Conservation (phyloP, 1,140 invertebrate species). For the Hermatobates lingyangjiaoensis region DNA sequence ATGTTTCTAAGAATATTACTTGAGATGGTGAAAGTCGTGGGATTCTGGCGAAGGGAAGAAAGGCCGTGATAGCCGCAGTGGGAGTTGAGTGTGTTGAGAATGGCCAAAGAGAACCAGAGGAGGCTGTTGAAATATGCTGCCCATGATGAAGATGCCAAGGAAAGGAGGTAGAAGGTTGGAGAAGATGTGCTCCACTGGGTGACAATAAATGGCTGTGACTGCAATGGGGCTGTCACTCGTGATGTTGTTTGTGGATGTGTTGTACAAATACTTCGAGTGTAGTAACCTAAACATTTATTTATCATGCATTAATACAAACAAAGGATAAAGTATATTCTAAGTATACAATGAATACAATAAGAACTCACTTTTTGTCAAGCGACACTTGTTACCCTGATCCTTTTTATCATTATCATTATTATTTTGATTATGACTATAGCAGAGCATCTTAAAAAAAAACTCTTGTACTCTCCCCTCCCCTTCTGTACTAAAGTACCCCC, state of each 20-base stretch:
- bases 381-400: too few relatives aligned
- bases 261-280: slow-evolving; percentile 56
- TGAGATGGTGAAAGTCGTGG: slow-evolving; percentile 78
- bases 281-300: slow-evolving; percentile 52
- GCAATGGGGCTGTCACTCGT: slow-evolving; percentile 74
- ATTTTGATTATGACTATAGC: too few relatives aligned
- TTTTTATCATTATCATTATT: too few relatives aligned
- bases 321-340: neutral
- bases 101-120: slow-evolving; percentile 63
- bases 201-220: slow-evolving; percentile 67
- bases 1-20: too few relatives aligned
- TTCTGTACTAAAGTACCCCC: too few relatives aligned
- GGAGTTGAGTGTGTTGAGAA: slow-evolving; percentile 61
- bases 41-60: slow-evolving; percentile 74
- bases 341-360: too few relatives aligned
- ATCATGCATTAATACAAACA: too few relatives aligned
- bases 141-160: slow-evolving; percentile 58
- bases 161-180: slow-evolving; percentile 65
- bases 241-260: slow-evolving; percentile 72
- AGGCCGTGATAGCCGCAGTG: slow-evolving; percentile 76
- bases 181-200: slow-evolving; percentile 70
- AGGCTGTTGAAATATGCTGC: slow-evolving; percentile 62
- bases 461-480: too few relatives aligned
- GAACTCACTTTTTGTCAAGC: too few relatives aligned
- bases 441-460: too few relatives aligned